These are phyloP conservation scores for Lepas anatifera DNA, from an alignment of 2,888 invertebrate genomes.

Conservation along the genomic window DNA sequence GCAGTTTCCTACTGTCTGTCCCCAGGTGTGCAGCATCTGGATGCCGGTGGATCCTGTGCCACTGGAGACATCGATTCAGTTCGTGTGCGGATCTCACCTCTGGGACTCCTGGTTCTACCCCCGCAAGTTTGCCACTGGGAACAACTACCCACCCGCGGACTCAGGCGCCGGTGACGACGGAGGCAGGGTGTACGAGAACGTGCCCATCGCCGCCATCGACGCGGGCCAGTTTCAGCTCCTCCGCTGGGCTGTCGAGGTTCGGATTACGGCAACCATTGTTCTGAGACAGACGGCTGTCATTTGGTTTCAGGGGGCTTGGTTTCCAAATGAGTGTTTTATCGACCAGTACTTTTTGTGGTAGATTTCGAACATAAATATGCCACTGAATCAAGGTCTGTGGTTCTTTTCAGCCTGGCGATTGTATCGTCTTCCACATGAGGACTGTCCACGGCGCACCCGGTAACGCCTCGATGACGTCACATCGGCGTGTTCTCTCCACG, in stretches of 20 bases:
- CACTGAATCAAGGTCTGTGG: too few relatives aligned
- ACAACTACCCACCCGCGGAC: conserved; percentile 24
- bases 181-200: conserved; percentile 22
- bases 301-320: too few relatives aligned
- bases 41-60: conserved; percentile 31
- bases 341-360: too few relatives aligned
- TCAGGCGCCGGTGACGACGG: not conserved
- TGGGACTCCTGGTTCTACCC: conserved; percentile 29
- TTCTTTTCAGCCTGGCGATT: conserved; percentile 29
- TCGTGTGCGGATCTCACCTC: conserved; percentile 30
- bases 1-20: too few relatives aligned
- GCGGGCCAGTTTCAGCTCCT: conserved; percentile 26
- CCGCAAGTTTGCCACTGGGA: conserved; percentile 28
- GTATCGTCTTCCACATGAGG: conserved; percentile 28
- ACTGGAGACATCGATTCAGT: conserved; percentile 26
- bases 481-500: conserved; percentile 27
- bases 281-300: too few relatives aligned
- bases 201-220: conserved; percentile 27
- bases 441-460: conserved; percentile 28
- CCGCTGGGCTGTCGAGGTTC: conserved; percentile 26
- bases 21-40: conserved; percentile 29
- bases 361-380: too few relatives aligned
- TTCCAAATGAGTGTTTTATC: too few relatives aligned
- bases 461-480: conserved; percentile 21
- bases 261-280: too few relatives aligned